phyloP scores from a whole-genome alignment of 2,888 invertebrate genomes.

The Ochropleura leucogaster region DNA sequence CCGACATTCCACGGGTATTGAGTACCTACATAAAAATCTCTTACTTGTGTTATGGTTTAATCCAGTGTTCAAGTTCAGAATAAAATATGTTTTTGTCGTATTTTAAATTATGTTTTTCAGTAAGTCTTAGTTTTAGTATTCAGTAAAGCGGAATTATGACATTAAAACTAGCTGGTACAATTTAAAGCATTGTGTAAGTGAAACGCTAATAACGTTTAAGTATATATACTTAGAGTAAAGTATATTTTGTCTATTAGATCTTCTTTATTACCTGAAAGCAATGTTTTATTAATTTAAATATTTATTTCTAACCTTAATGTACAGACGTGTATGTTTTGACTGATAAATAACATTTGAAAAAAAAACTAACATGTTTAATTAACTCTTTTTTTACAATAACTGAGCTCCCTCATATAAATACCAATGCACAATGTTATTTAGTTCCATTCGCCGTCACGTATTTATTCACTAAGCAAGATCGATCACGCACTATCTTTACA shows the following conservation, averaged over 20 bases:
- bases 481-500: conserved; percentile 50
- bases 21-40: conserved; percentile 62
- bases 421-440: neutral
- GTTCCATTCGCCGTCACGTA: conserved; percentile 15
- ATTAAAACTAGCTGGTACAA: neutral
- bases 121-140: neutral
- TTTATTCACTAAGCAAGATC: conserved; percentile 51
- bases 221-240: too few relatives aligned
- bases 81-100: conserved; percentile 38
- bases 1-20: conserved; percentile 61
- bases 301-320: neutral
- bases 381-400: neutral
- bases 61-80: conserved; percentile 42
- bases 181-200: neutral
- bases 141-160: neutral
- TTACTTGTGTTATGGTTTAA: conserved; percentile 63
- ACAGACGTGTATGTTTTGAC: neutral
- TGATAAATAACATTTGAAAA: neutral
- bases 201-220: too few relatives aligned
- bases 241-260: too few relatives aligned
- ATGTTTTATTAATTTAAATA: neutral
- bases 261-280: too few relatives aligned
- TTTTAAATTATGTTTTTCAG: conserved; percentile 4
- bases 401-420: neutral
- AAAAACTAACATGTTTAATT: neutral